Evolutionary conservation across 2,888 invertebrate genomes (phyloP), one percentile per base, ranked within the genome.

Genomic region (Andrena marginata): DNA sequence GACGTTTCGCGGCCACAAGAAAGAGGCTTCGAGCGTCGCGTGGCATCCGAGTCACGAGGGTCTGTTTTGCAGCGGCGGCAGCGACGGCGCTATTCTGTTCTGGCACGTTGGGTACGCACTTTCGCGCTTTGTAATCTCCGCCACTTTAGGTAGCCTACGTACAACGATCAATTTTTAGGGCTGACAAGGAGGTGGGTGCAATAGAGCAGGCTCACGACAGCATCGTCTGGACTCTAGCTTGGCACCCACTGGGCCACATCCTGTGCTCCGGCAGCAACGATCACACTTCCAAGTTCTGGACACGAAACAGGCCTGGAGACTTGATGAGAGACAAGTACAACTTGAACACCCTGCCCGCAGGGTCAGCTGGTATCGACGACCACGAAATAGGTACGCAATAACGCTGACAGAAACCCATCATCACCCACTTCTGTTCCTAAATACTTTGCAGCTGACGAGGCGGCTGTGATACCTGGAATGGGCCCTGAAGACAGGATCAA

Each of bases 21-120:
- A 99, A 94, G 99, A 99, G 94, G 99, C 99, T 13, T 98, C 98
- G 49, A 98, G 98, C 93, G 97, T 98, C 5, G 98, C 98, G 0
- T 99, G 99, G 99, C 99, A 99, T 95, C 99, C 99, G 0, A 96
- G 97, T 85, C 99, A 99, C 94, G 99, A 99, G 94, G 98, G 98
- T 29, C 95, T 99, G 59, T 99, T 99, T 95, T 98, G 98, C 90
- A 99, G 99, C 85, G 99, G 99, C 29, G 99, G 99, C 29, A 99
- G 99, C 54, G 99, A 99, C 95, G 99, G 99, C 26, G 98, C 99
- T 13, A 98, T 99, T 91, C 96, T 99, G 92, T 99, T 99, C 94
- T 99, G 99, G 99, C 97, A 99, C 95, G 99, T 99, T 87, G 99
- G 98, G 97, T 98, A 95, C 93, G 95, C 6, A 51, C 5, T 0